Evolutionary conservation across 2,888 invertebrate species (phyloP), one percentile per base, ranked within the genome.

Genomic region (Teinopalpus imperialis): DNA sequence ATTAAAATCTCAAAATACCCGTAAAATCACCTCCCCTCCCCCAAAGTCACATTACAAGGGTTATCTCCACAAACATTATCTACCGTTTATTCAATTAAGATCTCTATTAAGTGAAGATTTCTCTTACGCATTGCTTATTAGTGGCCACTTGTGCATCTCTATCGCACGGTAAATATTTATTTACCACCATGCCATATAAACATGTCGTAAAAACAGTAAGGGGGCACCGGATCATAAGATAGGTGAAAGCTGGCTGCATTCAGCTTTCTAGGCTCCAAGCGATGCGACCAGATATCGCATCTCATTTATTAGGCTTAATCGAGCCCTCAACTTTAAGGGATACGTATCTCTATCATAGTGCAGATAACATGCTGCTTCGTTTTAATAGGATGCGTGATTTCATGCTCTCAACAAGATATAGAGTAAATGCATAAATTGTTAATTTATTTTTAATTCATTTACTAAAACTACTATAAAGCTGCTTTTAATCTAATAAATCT

Each of bases 241-340:
- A 53, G 54, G 57, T 44, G 58, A 61, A 59, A 63, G 62, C 54
- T 51, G 9, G 8, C 27, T 31, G 43, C 48, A 46, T 50, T 53
- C 43, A 48, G 54, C 61, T 65, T 60, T 62, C 62, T 58, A 56
- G 49, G 51, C 56, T 61, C 37, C 39, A 24, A 57, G 58, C 53
- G 54, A 52, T 48, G 43, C 42, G 39, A 32, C 35, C 34, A 49
- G 48, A 53, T 54, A 57, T 51, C 52, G 58, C 65, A 58, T 64
- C 62, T 60, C 66, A 63, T 66, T 66, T 66, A 59, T 59, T 52
- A 52, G 44, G 44, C 47, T 51, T 59, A 65, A 65, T 66, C 62
- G 59, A 59, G 48, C 55, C 54, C 51, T 56, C 56, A 53, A 44
- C 32, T 37, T 37, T 42, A 30, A 43, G 49, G 55, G 55, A 56